phyloP scores from a whole-genome alignment of 2,797 vertebrate genomes.

The Muscicapa striata region DNA sequence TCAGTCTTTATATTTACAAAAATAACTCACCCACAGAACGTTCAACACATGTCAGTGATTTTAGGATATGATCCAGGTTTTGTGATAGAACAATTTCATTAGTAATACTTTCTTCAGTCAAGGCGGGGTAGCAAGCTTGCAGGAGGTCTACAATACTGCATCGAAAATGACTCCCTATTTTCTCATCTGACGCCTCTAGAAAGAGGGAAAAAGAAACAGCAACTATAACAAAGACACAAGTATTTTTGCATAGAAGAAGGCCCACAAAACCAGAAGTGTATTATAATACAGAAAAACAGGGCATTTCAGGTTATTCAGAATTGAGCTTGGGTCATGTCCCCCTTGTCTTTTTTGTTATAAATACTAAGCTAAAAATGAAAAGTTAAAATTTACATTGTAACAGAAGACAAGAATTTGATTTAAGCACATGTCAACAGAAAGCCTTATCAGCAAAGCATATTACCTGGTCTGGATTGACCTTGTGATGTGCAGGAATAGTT shows the following conservation, averaged over 20 bases:
- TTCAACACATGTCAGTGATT: constrained; percentile 79
- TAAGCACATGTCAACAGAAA: neutral
- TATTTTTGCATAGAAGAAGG: neutral
- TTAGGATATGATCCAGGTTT: constrained; percentile 82
- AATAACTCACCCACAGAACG: constrained; percentile 76
- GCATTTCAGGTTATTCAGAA: neutral
- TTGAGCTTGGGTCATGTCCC: neutral
- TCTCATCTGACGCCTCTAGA: constrained; percentile 83
- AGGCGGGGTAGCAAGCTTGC: constrained; percentile 81
- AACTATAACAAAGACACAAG: neutral
- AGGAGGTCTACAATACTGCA: constrained; percentile 88
- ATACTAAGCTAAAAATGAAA: neutral
- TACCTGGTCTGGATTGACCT: constrained; percentile 74
- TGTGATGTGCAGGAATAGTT: constrained; percentile 75
- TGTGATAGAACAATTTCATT: constrained; percentile 81
- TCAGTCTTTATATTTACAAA: neutral
- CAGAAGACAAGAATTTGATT: neutral
- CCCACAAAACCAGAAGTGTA: neutral
- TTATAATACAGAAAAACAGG: neutral
- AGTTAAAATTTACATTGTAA: neutral
- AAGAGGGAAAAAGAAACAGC: neutral
- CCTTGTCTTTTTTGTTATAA: accelerated
- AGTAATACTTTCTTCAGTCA: constrained; percentile 86
- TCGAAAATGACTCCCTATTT: constrained; percentile 78
- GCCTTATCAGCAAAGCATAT: neutral